Base-by-base conservation (phyloP, 1,140 invertebrate species). In the Pachypeltis micranthus region DNA sequence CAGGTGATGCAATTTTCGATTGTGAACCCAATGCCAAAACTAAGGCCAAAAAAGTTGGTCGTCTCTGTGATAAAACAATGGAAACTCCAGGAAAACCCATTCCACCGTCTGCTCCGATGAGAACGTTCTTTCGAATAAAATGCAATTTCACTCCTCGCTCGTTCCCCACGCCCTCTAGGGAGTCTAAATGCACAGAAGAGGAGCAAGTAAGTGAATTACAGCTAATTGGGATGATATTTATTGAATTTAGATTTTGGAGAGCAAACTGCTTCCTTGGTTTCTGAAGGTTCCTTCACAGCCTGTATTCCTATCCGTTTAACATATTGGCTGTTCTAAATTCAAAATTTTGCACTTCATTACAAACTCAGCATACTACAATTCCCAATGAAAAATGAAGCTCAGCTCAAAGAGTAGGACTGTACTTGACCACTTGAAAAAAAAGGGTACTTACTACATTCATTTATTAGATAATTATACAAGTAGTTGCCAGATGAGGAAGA, bases 91-190 rank as follows among this genome's bases (percentile, higher is more conserved):
- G 68, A 60, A 29, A 72, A 63, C 19, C 66, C 63, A 63, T 63
- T 64, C 34, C 62, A 68, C 60, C 73, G 23, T 56, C 82, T 31
- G 85, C 85, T 16, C 73, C 76, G 54, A 77, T 83, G 10, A 78
- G 90, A 71, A 71, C 79, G 69, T 72, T 67, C 58, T 79, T 77
- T 26, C 76, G 75, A 23, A 81, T 92, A 47, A 74, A 81, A 61
- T 80, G 92, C 14, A 80, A 74, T 28, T 91, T 92, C 71, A 90
- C 89, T 0, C 81, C 83, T 12, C 75, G 90, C 63, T 79, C 80
- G 51, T 91, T 93, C 73, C 86, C 88, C 2, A 93, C 91, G 12
- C 89, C 91, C 1, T 83, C 81, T 23, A 76, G 91, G 70, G 90
- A 93, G 74, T 92, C 89, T 3, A 78, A 78, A 63, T 77, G 79